A percentile compares a stretch with the other conserved stretches of the same genome.
Evolutionary conservation across 2,888 invertebrate species (phyloP).

Genomic region (Sphinx pinastri): DNA sequence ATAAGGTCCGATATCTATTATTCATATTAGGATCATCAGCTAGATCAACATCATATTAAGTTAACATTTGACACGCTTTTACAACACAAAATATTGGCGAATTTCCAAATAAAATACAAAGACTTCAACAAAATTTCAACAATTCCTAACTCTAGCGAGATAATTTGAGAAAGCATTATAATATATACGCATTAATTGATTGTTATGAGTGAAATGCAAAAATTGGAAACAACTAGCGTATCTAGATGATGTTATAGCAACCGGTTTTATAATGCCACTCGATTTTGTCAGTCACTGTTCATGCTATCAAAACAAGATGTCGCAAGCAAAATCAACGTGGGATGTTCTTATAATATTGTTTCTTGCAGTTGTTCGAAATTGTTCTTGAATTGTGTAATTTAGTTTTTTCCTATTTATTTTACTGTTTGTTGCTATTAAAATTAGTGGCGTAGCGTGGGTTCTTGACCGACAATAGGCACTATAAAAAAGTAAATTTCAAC

Average conservation of each 20-base stretch:
- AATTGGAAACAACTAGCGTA: not conserved
- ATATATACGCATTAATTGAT: conserved; percentile 3
- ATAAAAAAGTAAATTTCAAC: too few species aligned
- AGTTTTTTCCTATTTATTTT: too few species aligned
- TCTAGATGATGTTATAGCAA: not conserved
- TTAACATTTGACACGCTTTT: too few species aligned
- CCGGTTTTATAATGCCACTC: conserved; percentile 11
- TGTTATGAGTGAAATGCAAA: conserved; percentile 17
- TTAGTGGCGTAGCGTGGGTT: too few species aligned
- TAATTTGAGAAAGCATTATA: conserved; percentile 14
- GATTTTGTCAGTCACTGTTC: conserved; percentile 9
- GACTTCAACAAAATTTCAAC: not conserved
- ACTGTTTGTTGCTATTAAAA: too few species aligned
- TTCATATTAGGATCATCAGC: too few species aligned
- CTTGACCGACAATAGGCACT: too few species aligned
- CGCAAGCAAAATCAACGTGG: conserved; percentile 17
- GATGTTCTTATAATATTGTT: not conserved
- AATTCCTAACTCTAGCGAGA: not conserved
- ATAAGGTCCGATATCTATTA: too few species aligned
- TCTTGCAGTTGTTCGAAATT: not conserved
- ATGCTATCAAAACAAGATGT: conserved; percentile 28
- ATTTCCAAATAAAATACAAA: not conserved
- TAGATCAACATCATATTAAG: too few species aligned
- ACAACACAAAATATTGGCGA: not conserved
- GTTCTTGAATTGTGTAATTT: not conserved